These are phyloP conservation scores for Apomyelois bistriatella DNA, from an alignment of 2,888 invertebrate species.

Conservation along the genomic window DNA sequence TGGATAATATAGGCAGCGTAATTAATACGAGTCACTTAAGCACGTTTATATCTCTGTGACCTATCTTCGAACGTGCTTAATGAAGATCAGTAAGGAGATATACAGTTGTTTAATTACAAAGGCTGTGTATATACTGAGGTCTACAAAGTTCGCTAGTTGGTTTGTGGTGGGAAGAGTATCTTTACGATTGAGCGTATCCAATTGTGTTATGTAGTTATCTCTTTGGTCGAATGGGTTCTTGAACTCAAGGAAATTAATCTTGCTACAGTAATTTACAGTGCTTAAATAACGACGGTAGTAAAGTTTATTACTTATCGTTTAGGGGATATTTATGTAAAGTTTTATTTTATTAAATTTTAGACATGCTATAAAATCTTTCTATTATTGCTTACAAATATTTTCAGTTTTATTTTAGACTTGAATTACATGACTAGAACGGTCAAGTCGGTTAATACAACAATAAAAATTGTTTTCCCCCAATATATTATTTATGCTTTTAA, in stretches of 20 bases:
- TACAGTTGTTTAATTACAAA: constrained; percentile 32
- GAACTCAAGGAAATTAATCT: background rate
- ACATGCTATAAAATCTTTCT: too few species aligned
- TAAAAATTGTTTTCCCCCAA: too few species aligned
- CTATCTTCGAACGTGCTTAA: constrained; percentile 34
- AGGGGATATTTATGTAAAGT: background rate
- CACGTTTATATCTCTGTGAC: constrained; percentile 32
- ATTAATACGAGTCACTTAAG: constrained; percentile 36
- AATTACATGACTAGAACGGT: too few species aligned
- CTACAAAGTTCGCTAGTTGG: constrained; percentile 9
- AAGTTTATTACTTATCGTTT: background rate
- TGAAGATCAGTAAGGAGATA: constrained; percentile 36
- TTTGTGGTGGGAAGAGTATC: constrained; percentile 10
- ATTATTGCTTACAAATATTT: too few species aligned
- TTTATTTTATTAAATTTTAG: too few species aligned
- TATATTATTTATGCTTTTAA: too few species aligned
- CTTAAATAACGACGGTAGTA: background rate
- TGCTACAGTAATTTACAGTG: background rate
- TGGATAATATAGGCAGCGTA: constrained; percentile 15
- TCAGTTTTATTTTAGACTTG: too few species aligned
- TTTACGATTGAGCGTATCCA: constrained; percentile 10
- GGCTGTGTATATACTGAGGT: constrained; percentile 19
- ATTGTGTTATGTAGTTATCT: background rate
- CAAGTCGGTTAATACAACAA: too few species aligned
- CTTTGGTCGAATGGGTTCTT: background rate